Evolutionary conservation across 2,888 invertebrate species (phyloP).

Genomic region (Cinara cedri): DNA sequence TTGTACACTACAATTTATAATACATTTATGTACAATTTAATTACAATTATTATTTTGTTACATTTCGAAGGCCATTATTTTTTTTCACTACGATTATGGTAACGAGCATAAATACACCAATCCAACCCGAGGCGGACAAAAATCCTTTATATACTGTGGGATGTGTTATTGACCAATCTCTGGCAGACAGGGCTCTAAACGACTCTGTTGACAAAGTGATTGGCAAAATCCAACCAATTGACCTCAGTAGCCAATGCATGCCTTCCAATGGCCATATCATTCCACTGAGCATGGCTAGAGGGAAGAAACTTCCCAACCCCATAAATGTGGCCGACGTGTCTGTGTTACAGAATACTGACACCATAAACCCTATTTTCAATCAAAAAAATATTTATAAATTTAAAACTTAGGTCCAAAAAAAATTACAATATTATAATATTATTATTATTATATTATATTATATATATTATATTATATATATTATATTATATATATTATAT

Average conservation of each 20-base stretch:
- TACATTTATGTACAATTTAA: constrained; percentile 40
- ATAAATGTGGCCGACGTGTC: constrained; percentile 84
- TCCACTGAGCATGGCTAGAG: constrained; percentile 81
- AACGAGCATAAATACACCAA: constrained; percentile 66
- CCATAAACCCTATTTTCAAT: constrained; percentile 71
- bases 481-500: too few relatives aligned
- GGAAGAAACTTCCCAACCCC: constrained; percentile 87
- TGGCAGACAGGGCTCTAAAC: constrained; percentile 76
- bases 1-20: constrained; percentile 20
- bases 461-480: too few relatives aligned
- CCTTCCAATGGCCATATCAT: constrained; percentile 71
- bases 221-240: constrained; percentile 73
- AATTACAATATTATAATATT: too few relatives aligned
- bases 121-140: constrained; percentile 73
- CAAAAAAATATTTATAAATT: background rate
- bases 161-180: constrained; percentile 74
- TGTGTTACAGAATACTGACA: constrained; percentile 79
- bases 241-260: constrained; percentile 70
- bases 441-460: too few relatives aligned
- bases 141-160: constrained; percentile 77
- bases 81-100: constrained; percentile 67
- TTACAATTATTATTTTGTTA: constrained; percentile 57
- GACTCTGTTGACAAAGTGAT: constrained; percentile 81
- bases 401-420: background rate
- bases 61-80: constrained; percentile 58